A percentile compares a stretch with the other conserved stretches of the same genome.
Conservation (phyloP, 2,888 invertebrate genomes). For the Aporophyla nigra region DNA sequence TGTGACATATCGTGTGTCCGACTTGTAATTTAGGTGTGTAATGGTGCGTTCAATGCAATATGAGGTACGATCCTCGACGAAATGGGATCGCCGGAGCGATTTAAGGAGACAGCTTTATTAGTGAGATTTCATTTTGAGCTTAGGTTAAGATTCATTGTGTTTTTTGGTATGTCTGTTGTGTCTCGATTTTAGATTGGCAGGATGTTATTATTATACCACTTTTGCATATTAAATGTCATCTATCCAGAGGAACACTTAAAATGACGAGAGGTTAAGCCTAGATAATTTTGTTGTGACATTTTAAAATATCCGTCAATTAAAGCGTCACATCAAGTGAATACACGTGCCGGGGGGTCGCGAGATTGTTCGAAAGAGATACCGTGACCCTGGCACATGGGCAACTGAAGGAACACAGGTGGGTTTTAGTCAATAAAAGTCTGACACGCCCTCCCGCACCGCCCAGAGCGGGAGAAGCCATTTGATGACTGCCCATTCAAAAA, state of each 20-base stretch:
- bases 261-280: not conserved
- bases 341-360: too few relatives aligned
- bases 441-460: too few relatives aligned
- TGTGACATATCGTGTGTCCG: conserved; percentile 82
- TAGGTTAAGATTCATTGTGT: conserved; percentile 35
- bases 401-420: too few relatives aligned
- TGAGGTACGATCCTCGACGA: conserved; percentile 79
- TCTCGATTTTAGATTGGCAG: conserved; percentile 54
- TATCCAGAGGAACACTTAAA: not conserved
- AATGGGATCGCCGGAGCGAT: conserved; percentile 79
- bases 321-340: too few relatives aligned
- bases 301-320: too few relatives aligned
- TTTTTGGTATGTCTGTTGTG: conserved; percentile 42
- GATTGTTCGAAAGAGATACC: too few relatives aligned
- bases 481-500: too few relatives aligned
- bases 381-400: too few relatives aligned
- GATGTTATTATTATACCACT: conserved; percentile 44
- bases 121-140: conserved; percentile 68
- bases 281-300: too few relatives aligned
- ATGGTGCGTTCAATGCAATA: conserved; percentile 84
- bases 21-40: conserved; percentile 87
- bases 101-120: conserved; percentile 80
- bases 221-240: not conserved
- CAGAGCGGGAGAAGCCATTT: too few relatives aligned
- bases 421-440: too few relatives aligned